A percentile compares a stretch with the other conserved stretches of the same genome.
Evolutionary conservation across 2,888 invertebrate genomes (phyloP).

Genomic region (Zygaena filipendulae): DNA sequence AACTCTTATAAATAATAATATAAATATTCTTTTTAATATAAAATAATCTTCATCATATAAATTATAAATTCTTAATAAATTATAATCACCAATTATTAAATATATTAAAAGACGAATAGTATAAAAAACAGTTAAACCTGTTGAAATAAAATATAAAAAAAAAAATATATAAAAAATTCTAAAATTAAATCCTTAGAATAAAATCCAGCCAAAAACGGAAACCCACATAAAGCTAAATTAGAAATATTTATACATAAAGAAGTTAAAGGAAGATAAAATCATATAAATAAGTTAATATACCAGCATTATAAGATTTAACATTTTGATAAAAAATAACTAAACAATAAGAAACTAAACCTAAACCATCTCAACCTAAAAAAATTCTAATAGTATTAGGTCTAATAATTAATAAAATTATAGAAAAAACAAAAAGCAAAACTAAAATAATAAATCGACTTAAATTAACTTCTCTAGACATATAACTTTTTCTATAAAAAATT

Average conservation of each 20-base stretch:
- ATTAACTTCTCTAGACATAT: constrained; percentile 70
- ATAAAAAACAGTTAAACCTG: no score
- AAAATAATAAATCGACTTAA: constrained; percentile 73
- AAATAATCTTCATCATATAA: constrained; percentile 55
- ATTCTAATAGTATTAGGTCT: constrained; percentile 76
- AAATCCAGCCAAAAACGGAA: constrained; percentile 74
- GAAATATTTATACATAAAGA: constrained; percentile 28
- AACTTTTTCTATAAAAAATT: constrained; percentile 71
- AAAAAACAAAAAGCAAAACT: constrained; percentile 73
- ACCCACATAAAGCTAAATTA: constrained; percentile 68
- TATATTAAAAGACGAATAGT: constrained; percentile 67
- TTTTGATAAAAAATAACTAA: constrained; percentile 79
- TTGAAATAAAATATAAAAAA: constrained; percentile 65
- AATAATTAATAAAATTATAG: constrained; percentile 75
- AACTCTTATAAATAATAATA: constrained; percentile 60
- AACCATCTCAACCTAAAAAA: constrained; percentile 78
- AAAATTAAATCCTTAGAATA: constrained; percentile 64
- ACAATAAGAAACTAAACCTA: constrained; percentile 77
- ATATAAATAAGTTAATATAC: constrained; percentile 76
- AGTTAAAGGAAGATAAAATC: constrained; percentile 77
- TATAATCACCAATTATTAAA: no score
- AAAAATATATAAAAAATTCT: constrained; percentile 64
- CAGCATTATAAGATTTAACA: constrained; percentile 74
- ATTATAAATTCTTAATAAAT: constrained; percentile 48
- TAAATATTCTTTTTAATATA: constrained; percentile 56